Conservation (phyloP, 2,888 invertebrate species). For the Orthosia gothica region DNA sequence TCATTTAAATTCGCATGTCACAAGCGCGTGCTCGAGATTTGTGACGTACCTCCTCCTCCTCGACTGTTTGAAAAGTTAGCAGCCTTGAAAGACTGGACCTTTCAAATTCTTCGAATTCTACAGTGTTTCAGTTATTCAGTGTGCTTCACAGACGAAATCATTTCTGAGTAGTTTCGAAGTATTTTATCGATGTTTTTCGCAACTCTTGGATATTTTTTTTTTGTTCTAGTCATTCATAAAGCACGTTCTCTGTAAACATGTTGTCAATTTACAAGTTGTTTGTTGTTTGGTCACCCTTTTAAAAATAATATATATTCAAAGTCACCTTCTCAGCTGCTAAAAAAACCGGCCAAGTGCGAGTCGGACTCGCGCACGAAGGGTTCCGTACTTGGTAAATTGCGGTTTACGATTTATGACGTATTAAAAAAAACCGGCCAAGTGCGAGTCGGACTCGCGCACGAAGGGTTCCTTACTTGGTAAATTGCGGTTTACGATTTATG, state of each 20-base stretch:
- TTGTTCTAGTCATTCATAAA: conserved; percentile 12
- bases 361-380: too few species aligned
- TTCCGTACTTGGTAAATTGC: too few species aligned
- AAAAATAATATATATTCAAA: conserved; percentile 36
- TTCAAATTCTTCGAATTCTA: conserved; percentile 46
- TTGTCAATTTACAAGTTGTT: conserved; percentile 35
- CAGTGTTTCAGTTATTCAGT: conserved; percentile 18
- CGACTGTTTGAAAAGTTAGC: conserved; percentile 38
- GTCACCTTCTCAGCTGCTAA: conserved; percentile 26
- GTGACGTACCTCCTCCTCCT: conserved; percentile 13
- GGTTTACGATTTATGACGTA: too few species aligned
- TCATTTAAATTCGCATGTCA: conserved; percentile 13
- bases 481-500: too few species aligned
- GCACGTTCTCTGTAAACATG: conserved; percentile 31
- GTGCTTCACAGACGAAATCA: not conserved
- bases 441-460: too few species aligned
- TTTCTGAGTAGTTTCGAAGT: conserved; percentile 8
- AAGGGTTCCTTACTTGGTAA: too few species aligned
- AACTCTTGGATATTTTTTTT: conserved; percentile 6
- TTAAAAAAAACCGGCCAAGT: too few species aligned
- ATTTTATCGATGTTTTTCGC: conserved; percentile 14
- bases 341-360: too few species aligned
- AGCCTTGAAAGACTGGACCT: conserved; percentile 52
- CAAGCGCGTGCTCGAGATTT: not conserved
- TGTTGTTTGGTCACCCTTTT: conserved; percentile 22